Evolutionary conservation across 2,113 vertebrate species (phyloP), one percentile per base, ranked within the genome.

Genomic region (Acrocephalus kingi): DNA sequence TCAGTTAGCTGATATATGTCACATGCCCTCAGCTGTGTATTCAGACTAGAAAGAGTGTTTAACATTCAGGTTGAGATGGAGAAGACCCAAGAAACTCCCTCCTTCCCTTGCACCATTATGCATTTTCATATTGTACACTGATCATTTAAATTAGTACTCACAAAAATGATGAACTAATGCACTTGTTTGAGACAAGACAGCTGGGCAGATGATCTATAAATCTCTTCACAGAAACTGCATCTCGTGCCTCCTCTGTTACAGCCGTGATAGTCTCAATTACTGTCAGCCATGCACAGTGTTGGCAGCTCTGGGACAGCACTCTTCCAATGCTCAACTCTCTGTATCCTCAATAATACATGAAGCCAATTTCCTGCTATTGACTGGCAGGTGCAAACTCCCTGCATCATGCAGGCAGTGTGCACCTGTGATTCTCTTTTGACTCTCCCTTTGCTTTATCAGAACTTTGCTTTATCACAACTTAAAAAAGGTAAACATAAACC

Each of bases 261-360:
- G 23, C 45, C n/a, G 31, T 2, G 4, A 28, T 10, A 2, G 0
- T 46, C 52, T 33, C 9, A 1, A 15, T 27, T 66, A 24, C 51
- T 49, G 31, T 61, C 61, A 62, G 23, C 11, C 7, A 3, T 7
- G n/a, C 41, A 25, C 15, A 30, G 56, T 5, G 3, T 4, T 46
- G 30, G 59, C 7, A 12, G 52, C 82, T 54, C 31, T 2, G 2
- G 74, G 33, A 52, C 11, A 27, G 67, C 25, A 27, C 10, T 33
- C 3, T 17, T 41, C 18, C n/a, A 76, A 33, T 6, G 8, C 45
- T 33, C n/a, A 19, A 4, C 37, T 49, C 48, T 23, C 48, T 43
- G 6, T 24, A 21, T 22, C 28, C 51, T 59, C 62, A 25, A 1
- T 22, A 30, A 52, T 8, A 61, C 1, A 1, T 4, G 31, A 75